Conservation (phyloP, 2,888 invertebrate genomes). For the Polydrusus cervinus region DNA sequence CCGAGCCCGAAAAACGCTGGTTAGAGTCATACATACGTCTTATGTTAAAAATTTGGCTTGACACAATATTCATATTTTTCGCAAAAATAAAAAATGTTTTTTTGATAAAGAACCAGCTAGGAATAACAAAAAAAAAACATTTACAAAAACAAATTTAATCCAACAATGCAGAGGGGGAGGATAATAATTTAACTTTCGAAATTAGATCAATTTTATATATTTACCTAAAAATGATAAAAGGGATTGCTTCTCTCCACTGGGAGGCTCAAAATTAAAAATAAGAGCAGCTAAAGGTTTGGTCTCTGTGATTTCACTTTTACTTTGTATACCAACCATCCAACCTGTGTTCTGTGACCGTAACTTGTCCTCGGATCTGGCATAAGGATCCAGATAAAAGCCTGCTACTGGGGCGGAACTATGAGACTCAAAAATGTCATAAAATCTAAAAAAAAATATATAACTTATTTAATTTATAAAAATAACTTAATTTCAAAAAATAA, state of each 20-base stretch:
- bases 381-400: constrained; percentile 92
- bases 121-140: too few relatives aligned
- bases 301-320: constrained; percentile 78
- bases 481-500: too few relatives aligned
- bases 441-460: constrained; percentile 69
- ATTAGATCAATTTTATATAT: background rate
- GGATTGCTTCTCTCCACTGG: constrained; percentile 75
- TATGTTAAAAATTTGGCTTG: too few relatives aligned
- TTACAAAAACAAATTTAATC: background rate
- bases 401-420: constrained; percentile 79
- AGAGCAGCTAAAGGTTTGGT: constrained; percentile 86
- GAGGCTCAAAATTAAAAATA: constrained; percentile 87
- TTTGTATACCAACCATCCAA: constrained; percentile 87
- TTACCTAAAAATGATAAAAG: constrained; percentile 78
- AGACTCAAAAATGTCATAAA: constrained; percentile 85
- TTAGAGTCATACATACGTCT: too few relatives aligned
- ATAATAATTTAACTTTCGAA: too few relatives aligned
- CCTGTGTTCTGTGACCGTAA: constrained; percentile 77
- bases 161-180: too few relatives aligned
- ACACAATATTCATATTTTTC: too few relatives aligned
- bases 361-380: constrained; percentile 80
- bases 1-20: too few relatives aligned
- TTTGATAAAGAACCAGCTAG: too few relatives aligned
- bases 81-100: too few relatives aligned
- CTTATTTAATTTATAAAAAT: background rate